A percentile compares a stretch with the other conserved stretches of the same genome.
These are phyloP conservation scores for Sinohyriopsis cumingii DNA, from an alignment of 2,888 invertebrate species.

Conservation along the genomic window DNA sequence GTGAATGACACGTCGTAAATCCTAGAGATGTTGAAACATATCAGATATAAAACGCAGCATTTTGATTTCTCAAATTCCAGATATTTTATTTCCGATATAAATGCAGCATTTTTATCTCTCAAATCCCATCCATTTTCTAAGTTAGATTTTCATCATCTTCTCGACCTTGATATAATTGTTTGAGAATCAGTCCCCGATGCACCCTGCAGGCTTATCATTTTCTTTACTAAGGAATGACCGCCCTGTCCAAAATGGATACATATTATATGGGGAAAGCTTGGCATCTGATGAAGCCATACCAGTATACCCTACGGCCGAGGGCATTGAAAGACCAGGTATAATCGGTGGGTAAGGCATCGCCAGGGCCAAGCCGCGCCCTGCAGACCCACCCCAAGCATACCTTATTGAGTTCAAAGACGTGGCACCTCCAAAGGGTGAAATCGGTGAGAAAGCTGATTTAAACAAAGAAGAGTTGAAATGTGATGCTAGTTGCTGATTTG, in stretches of 20 bases:
- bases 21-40: no score
- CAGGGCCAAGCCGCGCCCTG: constrained; percentile 52
- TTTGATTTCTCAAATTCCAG: no score
- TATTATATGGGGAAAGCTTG: constrained; percentile 49
- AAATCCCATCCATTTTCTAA: no score
- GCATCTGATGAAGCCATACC: constrained; percentile 43
- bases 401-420: constrained; percentile 57
- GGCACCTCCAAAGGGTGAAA: constrained; percentile 54
- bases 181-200: constrained; percentile 48
- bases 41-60: no score
- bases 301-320: constrained; percentile 50
- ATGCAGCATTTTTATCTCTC: no score
- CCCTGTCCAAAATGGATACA: constrained; percentile 59
- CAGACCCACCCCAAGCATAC: constrained; percentile 56
- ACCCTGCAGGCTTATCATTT: constrained; percentile 48
- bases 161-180: not conserved
- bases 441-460: constrained; percentile 69
- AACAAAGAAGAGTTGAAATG: constrained; percentile 44
- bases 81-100: no score
- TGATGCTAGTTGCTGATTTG: constrained; percentile 25
- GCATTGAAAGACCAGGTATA: constrained; percentile 58
- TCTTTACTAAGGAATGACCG: constrained; percentile 45
- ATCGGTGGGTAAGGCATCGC: constrained; percentile 62
- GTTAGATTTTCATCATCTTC: no score
- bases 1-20: no score